These are phyloP conservation scores for Microlaimidae sp. DNA, from an alignment of 2,888 invertebrate species.

Conservation along the genomic window DNA sequence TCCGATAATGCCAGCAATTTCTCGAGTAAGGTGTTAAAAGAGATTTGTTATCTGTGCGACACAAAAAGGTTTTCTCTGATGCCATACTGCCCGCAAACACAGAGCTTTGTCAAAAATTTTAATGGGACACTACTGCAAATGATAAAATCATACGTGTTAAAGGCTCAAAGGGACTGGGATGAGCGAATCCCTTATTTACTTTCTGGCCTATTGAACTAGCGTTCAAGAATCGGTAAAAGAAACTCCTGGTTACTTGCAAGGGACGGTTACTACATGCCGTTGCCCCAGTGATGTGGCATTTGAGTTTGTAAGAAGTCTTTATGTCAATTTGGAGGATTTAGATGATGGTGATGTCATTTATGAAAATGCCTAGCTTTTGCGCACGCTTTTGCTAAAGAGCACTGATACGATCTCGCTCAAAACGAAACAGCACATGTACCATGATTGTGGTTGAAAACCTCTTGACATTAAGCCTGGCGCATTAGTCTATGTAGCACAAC, in stretches of 20 bases:
- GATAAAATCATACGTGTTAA: conserved; percentile 20
- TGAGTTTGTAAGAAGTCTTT: background rate
- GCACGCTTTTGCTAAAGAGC: background rate
- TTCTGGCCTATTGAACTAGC: conserved; percentile 21
- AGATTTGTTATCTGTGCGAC: too few relatives aligned
- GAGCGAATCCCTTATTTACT: conserved; percentile 12
- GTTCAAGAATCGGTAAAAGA: conserved; percentile 17
- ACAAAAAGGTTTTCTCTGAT: conserved; percentile 16
- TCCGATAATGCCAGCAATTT: conserved; percentile 24
- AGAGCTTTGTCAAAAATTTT: conserved; percentile 25
- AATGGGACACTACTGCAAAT: conserved; percentile 21
- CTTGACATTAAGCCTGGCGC: too few relatives aligned
- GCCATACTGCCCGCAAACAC: conserved; percentile 18
- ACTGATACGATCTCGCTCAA: too few relatives aligned
- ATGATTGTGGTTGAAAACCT: too few relatives aligned
- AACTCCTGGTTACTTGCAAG: conserved; percentile 18
- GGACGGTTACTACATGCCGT: conserved; percentile 15
- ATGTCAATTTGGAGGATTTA: background rate
- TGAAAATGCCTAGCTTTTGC: background rate
- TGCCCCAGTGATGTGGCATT: conserved; percentile 16
- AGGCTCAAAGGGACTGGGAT: conserved; percentile 25
- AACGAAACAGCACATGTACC: too few relatives aligned
- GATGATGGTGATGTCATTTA: background rate
- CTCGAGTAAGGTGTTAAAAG: conserved; percentile 15
- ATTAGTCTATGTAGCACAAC: too few relatives aligned